Evolutionary conservation across 2,888 invertebrate genomes (phyloP), one percentile per base, ranked within the genome.

Genomic region (Gymnocheta viridis): DNA sequence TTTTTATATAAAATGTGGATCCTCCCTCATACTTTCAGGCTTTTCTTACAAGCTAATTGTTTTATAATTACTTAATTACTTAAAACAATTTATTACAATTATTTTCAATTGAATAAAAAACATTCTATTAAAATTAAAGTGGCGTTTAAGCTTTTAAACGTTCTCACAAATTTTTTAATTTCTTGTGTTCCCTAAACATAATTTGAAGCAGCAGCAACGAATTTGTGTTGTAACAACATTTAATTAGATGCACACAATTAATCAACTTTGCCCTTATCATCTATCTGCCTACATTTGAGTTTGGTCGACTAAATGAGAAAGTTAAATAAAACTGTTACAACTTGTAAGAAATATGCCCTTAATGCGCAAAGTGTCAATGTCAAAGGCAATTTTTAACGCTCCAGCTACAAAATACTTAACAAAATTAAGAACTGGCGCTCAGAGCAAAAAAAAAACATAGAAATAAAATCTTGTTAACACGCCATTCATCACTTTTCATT

Each of bases 401-500:
- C 82, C 86, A 89, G 87, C 88, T 87, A 54, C 67, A 58, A 56
- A 58, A 70, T 27, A n/a, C 85, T 87, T n/a, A 87, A 85, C 86
- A 86, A 85, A 56, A 60, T 27, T 27, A n/a, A 19, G 3, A 66
- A 38, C 5, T 60, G 47, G 19, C 38, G 54, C 56, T 64, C 56
- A 29, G 4, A 4, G 10, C 38, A 24, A 24, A 19, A 24, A 67
- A 56, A 79, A n/a, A n/a, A n/a, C n/a, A 87, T 74, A 86, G 74
- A 89, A 91, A 89, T 88, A 89, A 91, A 91, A 91, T 91, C 91
- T 90, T 90, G 91, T 90, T 91, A 91, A 91, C 91, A 89, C 87
- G 89, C 90, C 89, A 91, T 91, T 91, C 91, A 91, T 91, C 91
- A 91, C 90, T 86, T 85, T 85, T 69, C 78, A 51, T 70, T 77